phyloP scores from a whole-genome alignment of 2,888 invertebrate species.

The Tinea pellionella region DNA sequence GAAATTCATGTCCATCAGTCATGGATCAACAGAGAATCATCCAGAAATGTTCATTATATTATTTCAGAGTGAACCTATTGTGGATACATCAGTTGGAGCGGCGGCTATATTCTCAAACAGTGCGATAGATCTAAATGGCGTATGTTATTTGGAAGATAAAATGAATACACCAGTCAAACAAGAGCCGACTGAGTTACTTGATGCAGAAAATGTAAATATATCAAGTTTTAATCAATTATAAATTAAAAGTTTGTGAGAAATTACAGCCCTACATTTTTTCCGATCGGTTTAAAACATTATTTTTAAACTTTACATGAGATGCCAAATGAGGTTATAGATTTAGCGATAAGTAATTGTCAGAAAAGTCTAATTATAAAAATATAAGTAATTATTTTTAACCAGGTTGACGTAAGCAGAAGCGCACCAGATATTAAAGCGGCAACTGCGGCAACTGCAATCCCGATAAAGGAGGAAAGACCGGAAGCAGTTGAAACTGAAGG shows the following conservation, averaged over 20 bases:
- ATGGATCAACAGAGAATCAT: too few relatives aligned
- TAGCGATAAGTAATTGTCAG: too few relatives aligned
- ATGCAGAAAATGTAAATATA: slow-evolving; percentile 42
- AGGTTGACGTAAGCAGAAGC: slow-evolving; percentile 69
- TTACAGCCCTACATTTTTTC: too few relatives aligned
- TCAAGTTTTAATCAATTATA: background rate
- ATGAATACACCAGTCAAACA: slow-evolving; percentile 58
- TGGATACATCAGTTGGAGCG: slow-evolving; percentile 73
- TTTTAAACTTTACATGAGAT: too few relatives aligned
- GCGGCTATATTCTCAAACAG: slow-evolving; percentile 89
- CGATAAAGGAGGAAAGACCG: slow-evolving; percentile 33
- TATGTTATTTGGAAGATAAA: slow-evolving; percentile 84
- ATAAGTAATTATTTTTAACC: slow-evolving; percentile 5
- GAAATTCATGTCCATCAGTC: too few relatives aligned
- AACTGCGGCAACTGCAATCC: slow-evolving; percentile 21
- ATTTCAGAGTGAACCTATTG: slow-evolving; percentile 44
- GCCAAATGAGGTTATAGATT: too few relatives aligned
- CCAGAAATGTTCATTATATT: background rate
- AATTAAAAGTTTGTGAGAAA: too few relatives aligned
- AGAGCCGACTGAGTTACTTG: slow-evolving; percentile 45
- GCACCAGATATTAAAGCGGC: slow-evolving; percentile 70
- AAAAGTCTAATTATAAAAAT: too few relatives aligned
- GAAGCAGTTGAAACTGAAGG: slow-evolving; percentile 45
- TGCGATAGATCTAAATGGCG: slow-evolving; percentile 84
- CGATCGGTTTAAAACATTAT: too few relatives aligned